Evolutionary conservation across 2,888 invertebrate species (phyloP), one percentile per base, ranked within the genome.

Genomic region (Orchestes rusci): DNA sequence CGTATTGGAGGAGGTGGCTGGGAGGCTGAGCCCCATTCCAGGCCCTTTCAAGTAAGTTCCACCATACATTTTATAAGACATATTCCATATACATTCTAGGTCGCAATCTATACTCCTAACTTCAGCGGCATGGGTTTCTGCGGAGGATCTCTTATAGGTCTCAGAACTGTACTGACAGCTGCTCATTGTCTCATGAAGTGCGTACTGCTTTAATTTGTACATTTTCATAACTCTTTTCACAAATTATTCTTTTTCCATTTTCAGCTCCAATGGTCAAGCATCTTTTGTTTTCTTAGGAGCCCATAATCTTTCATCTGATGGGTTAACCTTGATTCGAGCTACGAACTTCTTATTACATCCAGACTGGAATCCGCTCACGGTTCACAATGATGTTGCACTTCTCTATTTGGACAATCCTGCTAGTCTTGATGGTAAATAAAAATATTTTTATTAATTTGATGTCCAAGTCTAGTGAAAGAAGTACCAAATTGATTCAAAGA

Each of bases 141-240:
- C 45, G 57, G 55, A 33, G 56, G 56, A 7, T 45, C 53, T 3
- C 47, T 59, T 12, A 45, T 66, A 54, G 35, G 61, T 8, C 27
- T 46, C 17, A 32, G 44, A n/a, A 46, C 45, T 3, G 43, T 59
- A 29, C 27, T 59, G 16, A 58, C 57, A 5, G 58, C 59, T 13
- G 59, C 57, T 1, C 59, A 59, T 48, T 59, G 59, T 16, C 48
- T 54, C 16, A 52, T 53, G 15, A 12, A 28, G 53, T 53, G 37
- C 20, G 45, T 45, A 33, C 18, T 41, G n/a, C n/a, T n/a, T n/a
- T n/a, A n/a, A n/a, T n/a, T n/a, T n/a, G n/a, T n/a, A n/a, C n/a
- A n/a, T n/a, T n/a, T n/a, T n/a, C n/a, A n/a, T n/a, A n/a, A n/a
- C n/a, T n/a, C n/a, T n/a, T n/a, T n/a, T n/a, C n/a, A n/a, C n/a